Conservation (phyloP, 2,888 invertebrate species). For the Campoplex nolae region DNA sequence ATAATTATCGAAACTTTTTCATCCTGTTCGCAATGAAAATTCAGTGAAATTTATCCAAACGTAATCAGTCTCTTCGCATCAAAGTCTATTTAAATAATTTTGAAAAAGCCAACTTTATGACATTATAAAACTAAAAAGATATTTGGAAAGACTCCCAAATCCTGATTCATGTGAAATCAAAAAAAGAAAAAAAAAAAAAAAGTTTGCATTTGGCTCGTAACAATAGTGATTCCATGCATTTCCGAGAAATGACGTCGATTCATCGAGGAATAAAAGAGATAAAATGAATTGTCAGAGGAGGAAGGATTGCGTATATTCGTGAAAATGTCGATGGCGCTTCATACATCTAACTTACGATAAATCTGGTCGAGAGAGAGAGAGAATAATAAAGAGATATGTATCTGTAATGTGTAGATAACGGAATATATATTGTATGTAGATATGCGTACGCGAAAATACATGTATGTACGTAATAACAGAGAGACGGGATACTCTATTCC, state of each 20-base stretch:
- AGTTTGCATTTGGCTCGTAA: constrained; percentile 52
- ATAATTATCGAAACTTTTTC: not conserved
- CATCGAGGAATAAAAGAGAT: constrained; percentile 20
- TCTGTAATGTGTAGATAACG: constrained; percentile 17
- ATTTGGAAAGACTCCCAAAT: not conserved
- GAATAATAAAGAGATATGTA: constrained; percentile 27
- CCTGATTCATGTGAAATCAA: not conserved
- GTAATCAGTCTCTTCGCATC: not conserved
- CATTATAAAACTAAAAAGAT: not conserved
- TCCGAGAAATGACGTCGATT: constrained; percentile 22
- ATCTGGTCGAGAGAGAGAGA: constrained; percentile 18
- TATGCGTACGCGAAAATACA: not conserved
- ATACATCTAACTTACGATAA: constrained; percentile 40
- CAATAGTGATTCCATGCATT: constrained; percentile 49
- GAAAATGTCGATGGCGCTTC: constrained; percentile 34
- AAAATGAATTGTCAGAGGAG: constrained; percentile 62
- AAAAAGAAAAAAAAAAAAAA: not conserved
- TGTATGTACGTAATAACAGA: constrained; percentile 35
- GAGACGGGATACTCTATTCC: constrained; percentile 18
- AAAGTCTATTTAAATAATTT: not conserved
- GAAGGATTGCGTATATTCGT: constrained; percentile 28
- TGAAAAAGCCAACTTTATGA: not conserved
- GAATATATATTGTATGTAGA: constrained; percentile 3
- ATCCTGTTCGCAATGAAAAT: not conserved
- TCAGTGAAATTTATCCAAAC: not conserved